Base-by-base conservation (phyloP, 92 coral and sea anemone species). In the Meandrina meandrites region DNA sequence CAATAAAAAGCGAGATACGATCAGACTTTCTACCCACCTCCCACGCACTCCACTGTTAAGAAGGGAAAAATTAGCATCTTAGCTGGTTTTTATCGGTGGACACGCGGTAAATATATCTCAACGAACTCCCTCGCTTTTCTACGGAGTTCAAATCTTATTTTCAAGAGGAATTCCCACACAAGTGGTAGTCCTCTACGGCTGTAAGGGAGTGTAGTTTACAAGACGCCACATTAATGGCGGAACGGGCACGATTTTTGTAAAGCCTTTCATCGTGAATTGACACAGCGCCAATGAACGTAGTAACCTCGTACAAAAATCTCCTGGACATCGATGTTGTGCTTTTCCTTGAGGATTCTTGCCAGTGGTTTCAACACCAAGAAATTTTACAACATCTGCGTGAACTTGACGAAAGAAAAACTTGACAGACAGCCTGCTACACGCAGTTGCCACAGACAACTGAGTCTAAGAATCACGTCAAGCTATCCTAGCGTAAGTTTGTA, bases 111-210 rank as follows among this genome's bases (percentile, higher is more conserved):
- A 85, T 79, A 77, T 85, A 85, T 76, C 88, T 85, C 88, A 78
- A 85, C 83, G 76, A 85, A 85, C 88, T 85, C 88, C 88, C 88
- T 85, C 88, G 83, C 88, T 76, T 85, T 85, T 85, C 45, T 64
- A 47, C 81, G 76, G 81, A 66, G 62, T 85, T 85, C 17, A 78
- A 60, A 76, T 64, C 88, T 85, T 34, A 56, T 77, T 64, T 76
- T 78, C 73, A 76, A 77, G 57, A 64, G 76, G 22, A 22, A 64
- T 76, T 17, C 77, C 53, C 74, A 67, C 47, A 31, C 35, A 70
- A 83, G 78, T 31, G 79, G 51, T 21, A 71, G 24, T 60, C 37
- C 19, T 66, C 85, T 66, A 28, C 53, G 48, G 28, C 37, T 14
- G 14, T 30, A 18, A 40, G 80, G 30, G 27, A n/a, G 24, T n/a